These are phyloP conservation scores for Streptopelia turtur DNA, from an alignment of 2,797 vertebrate genomes.

Conservation along the genomic window DNA sequence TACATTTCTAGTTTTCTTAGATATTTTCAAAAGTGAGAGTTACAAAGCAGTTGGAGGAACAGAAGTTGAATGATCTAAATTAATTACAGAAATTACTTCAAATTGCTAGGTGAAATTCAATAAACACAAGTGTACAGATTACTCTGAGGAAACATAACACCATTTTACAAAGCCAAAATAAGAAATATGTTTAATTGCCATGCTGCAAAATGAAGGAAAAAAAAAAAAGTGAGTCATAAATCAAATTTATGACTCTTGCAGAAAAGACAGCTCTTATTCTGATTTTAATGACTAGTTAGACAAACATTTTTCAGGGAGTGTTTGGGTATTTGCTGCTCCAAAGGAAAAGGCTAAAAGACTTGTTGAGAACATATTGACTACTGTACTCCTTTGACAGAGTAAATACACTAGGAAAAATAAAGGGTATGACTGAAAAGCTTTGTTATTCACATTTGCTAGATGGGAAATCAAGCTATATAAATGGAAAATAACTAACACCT, in stretches of 20 bases:
- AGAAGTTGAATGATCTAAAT: slow-evolving; percentile 30
- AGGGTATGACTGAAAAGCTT: background rate
- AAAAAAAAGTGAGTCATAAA: background rate
- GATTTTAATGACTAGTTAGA: slow-evolving; percentile 9
- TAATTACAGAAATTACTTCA: slow-evolving; percentile 42
- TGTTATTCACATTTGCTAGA: background rate
- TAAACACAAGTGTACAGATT: background rate
- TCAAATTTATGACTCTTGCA: background rate
- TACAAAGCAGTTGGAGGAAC: background rate
- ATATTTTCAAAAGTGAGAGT: background rate
- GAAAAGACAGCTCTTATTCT: background rate
- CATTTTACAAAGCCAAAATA: background rate
- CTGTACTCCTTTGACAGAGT: background rate
- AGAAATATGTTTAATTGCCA: background rate
- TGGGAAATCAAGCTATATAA: background rate
- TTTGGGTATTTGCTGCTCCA: background rate
- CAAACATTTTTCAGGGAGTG: background rate
- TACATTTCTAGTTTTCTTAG: background rate
- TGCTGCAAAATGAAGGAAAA: background rate
- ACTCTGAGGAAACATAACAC: background rate
- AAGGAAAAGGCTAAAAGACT: background rate
- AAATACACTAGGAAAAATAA: background rate
- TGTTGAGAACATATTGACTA: background rate
- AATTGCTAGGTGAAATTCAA: background rate
- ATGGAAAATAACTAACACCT: rapidly evolving